A percentile compares a stretch with the other conserved stretches of the same genome.
Evolutionary conservation across 2,888 invertebrate genomes (phyloP).

Genomic region (Synanthedon vespiformis): DNA sequence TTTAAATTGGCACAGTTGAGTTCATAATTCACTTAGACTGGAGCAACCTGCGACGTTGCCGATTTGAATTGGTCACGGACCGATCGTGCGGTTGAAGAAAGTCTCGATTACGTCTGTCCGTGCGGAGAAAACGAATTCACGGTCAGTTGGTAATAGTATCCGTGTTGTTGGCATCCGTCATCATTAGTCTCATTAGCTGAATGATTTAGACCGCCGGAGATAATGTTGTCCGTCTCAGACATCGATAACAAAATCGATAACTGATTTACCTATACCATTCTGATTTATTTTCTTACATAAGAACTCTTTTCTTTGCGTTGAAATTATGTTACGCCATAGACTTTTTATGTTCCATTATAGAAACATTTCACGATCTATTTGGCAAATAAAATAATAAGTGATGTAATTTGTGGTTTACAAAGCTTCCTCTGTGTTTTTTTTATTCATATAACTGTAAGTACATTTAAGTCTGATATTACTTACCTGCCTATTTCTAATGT

Average conservation of each 20-base stretch:
- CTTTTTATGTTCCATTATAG: no score
- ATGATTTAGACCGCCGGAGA: background rate
- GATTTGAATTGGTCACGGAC: constrained; percentile 4
- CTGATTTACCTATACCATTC: no score
- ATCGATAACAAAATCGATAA: background rate
- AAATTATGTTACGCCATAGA: no score
- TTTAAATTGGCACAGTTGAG: background rate
- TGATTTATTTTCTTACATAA: no score
- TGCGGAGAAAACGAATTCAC: constrained; percentile 41
- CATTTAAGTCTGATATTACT: no score
- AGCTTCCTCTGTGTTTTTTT: no score
- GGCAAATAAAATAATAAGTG: no score
- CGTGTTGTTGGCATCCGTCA: constrained; percentile 14
- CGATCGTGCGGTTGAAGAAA: constrained; percentile 23
- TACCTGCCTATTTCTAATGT: no score
- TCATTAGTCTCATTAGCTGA: constrained; percentile 9
- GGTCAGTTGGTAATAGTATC: constrained; percentile 22
- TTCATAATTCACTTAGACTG: background rate
- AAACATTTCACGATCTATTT: no score
- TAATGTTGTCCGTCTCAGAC: background rate
- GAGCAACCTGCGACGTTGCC: background rate
- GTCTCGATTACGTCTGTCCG: constrained; percentile 19
- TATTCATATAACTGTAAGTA: no score
- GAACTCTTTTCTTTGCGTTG: no score
- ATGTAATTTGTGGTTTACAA: no score